Evolutionary conservation across 2,797 vertebrate genomes (phyloP), one percentile per base, ranked within the genome.

Genomic region (Hoplostethus atlanticus): DNA sequence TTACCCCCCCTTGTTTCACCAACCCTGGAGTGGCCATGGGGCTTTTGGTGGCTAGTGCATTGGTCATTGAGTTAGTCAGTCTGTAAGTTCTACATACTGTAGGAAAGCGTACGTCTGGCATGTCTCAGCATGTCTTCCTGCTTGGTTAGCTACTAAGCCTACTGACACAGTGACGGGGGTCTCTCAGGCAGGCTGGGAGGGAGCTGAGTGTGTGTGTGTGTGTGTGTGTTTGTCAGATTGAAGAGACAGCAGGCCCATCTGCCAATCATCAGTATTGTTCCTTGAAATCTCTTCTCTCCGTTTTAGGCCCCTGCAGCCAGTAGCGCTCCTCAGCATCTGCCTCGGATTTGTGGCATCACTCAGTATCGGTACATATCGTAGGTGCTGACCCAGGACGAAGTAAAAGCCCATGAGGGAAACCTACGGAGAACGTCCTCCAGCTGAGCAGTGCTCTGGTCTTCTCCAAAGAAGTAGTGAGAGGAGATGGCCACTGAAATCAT

Each of bases 351-450:
- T 11, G 40, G 30, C 2, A 8, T 59, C 65, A 28, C 76, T 95
- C 90, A 96, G 93, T 97, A 98, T 77, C 95, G 92, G 92, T 96
- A 99, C 89, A 97, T 94, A 79, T 96, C 92, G 0, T 99, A 99
- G 46, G 96, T 97, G 88, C 96, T 98, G 92, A 97, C 96, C 98
- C 97, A 99, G 31, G 94, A 95, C 0, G 97, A 98, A 25, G 96
- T 94, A 71, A 98, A 98, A 0, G 94, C 90, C 98, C 98, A 99
- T 0, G 89, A 79, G 48, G 98, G 98, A 75, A 99, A 95, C 80
- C 89, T 95, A 12, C 77, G 79, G 55, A 95, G 86, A 79, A 99
- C 92, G 66, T 89, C 87, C 51, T 86, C 79, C 51, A 99, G 92
- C 74, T 92, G 89, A 78, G 94, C 88, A 4, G 97, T 97, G 73